Percentiles rank a stretch among this genome's conserved stretches.
Conservation (phyloP, 2,113 vertebrate genomes). For the Poeciliopsis retropinna region DNA sequence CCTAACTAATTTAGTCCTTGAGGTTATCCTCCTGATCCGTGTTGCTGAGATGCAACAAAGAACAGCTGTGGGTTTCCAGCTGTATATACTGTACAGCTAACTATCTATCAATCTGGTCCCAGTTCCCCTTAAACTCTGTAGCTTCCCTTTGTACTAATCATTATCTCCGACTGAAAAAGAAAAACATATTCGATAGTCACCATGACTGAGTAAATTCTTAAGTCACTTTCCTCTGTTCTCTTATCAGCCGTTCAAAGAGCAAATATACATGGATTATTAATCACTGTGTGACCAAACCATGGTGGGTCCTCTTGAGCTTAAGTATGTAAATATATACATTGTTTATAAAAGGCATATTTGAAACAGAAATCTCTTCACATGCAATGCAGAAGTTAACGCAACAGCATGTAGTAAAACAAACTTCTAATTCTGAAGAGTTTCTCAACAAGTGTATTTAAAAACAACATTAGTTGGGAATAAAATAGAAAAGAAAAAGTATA, state of each 20-base stretch:
- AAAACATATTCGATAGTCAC: slow-evolving; percentile 48
- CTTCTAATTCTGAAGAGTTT: neutral
- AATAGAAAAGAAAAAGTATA: neutral
- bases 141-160: slow-evolving; percentile 50
- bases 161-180: slow-evolving; percentile 34
- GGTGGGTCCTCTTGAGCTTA: slow-evolving; percentile 24
- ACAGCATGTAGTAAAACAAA: neutral
- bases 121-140: slow-evolving; percentile 28
- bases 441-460: neutral
- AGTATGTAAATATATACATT: slow-evolving; percentile 5
- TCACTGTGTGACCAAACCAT: slow-evolving; percentile 27
- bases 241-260: slow-evolving; percentile 41
- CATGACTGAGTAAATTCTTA: slow-evolving; percentile 31
- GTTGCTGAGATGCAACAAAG: slow-evolving; percentile 48
- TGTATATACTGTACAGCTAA: slow-evolving; percentile 54
- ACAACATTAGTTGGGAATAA: neutral
- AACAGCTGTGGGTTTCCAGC: slow-evolving; percentile 52
- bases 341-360: slow-evolving; percentile 23
- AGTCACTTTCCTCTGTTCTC: slow-evolving; percentile 26
- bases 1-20: slow-evolving; percentile 58
- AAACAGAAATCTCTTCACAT: neutral
- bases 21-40: slow-evolving; percentile 50
- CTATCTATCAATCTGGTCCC: slow-evolving; percentile 59
- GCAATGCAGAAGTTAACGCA: neutral
- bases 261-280: slow-evolving; percentile 49